phyloP scores from a whole-genome alignment of 2,888 invertebrate species.

The Drosophila mercatorum region DNA sequence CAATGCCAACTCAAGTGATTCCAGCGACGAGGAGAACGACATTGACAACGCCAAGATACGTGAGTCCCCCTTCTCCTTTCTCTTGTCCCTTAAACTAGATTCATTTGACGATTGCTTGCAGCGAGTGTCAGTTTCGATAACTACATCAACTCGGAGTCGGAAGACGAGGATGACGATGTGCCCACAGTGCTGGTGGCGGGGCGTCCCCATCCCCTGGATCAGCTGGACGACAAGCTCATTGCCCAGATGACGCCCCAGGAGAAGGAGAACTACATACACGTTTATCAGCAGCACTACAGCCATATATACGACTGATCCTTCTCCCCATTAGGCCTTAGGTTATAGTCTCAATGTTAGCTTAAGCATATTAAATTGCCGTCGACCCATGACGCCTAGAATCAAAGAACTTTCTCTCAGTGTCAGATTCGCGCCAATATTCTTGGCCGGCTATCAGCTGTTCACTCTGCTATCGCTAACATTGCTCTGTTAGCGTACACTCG shows the following conservation, averaged over 20 bases:
- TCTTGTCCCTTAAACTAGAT: neutral
- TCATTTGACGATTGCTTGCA: conserved; percentile 65
- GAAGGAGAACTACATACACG: conserved; percentile 96
- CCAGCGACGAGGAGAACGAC: conserved; percentile 93
- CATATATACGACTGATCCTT: conserved; percentile 90
- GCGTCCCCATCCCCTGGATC: conserved; percentile 91
- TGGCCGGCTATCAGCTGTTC: conserved; percentile 17
- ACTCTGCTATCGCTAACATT: neutral
- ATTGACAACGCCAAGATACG: conserved; percentile 88
- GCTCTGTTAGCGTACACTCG: conserved; percentile 6
- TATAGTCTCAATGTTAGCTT: conserved; percentile 46
- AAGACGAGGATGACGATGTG: conserved; percentile 86
- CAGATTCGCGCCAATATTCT: conserved; percentile 31
- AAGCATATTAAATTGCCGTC: conserved; percentile 30
- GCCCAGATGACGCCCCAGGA: conserved; percentile 95
- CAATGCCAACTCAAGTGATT: conserved; percentile 88
- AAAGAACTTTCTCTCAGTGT: neutral
- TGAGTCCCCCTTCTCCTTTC: conserved; percentile 80
- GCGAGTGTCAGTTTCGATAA: conserved; percentile 89
- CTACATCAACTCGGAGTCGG: conserved; percentile 86
- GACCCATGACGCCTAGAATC: neutral
- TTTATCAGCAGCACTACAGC: conserved; percentile 96
- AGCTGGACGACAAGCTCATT: conserved; percentile 94
- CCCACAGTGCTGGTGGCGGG: conserved; percentile 93
- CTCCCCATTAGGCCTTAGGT: conserved; percentile 31